Percentiles rank a stretch among this genome's conserved stretches.
Conservation (phyloP, 2,797 vertebrate species). For the Sparidentex hasta region DNA sequence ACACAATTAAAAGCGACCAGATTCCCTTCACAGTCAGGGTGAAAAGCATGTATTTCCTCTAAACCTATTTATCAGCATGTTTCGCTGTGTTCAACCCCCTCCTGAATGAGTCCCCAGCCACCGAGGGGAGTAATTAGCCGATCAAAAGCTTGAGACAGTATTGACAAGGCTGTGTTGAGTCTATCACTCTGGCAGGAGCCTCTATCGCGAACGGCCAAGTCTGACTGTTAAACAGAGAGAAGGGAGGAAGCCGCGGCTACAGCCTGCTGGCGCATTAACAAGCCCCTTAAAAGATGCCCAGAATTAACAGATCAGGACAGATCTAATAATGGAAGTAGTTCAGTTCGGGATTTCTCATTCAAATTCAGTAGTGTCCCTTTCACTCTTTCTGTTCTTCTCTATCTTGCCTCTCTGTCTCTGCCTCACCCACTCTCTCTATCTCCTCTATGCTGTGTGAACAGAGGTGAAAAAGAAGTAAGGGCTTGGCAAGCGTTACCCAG, state of each 20-base stretch:
- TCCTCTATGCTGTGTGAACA: conserved; percentile 55
- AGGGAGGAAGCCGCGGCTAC: conserved; percentile 44
- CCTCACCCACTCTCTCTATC: conserved; percentile 46
- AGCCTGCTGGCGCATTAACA: conserved; percentile 72
- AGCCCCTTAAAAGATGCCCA: conserved; percentile 76
- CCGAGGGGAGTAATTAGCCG: conserved; percentile 73
- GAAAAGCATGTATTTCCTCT: conserved; percentile 55
- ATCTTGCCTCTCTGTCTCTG: conserved; percentile 36
- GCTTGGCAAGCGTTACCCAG: conserved; percentile 59
- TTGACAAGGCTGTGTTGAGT: conserved; percentile 77
- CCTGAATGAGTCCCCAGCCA: conserved; percentile 66
- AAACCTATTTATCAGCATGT: conserved; percentile 66
- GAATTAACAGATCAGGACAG: conserved; percentile 80
- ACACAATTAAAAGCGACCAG: conserved; percentile 49
- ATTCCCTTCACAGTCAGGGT: conserved; percentile 17
- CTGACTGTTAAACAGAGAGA: conserved; percentile 61
- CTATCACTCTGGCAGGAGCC: conserved; percentile 76
- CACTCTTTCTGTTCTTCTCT: conserved; percentile 41
- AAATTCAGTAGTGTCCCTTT: conserved; percentile 56
- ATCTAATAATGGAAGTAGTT: conserved; percentile 74
- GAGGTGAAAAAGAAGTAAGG: conserved; percentile 62
- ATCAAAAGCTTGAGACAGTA: conserved; percentile 79
- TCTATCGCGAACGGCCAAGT: conserved; percentile 65
- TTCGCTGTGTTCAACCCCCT: conserved; percentile 45
- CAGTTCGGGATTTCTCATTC: conserved; percentile 66